phyloP scores from a whole-genome alignment of 2,888 invertebrate genomes.

The Nipponacmea schrenckii region DNA sequence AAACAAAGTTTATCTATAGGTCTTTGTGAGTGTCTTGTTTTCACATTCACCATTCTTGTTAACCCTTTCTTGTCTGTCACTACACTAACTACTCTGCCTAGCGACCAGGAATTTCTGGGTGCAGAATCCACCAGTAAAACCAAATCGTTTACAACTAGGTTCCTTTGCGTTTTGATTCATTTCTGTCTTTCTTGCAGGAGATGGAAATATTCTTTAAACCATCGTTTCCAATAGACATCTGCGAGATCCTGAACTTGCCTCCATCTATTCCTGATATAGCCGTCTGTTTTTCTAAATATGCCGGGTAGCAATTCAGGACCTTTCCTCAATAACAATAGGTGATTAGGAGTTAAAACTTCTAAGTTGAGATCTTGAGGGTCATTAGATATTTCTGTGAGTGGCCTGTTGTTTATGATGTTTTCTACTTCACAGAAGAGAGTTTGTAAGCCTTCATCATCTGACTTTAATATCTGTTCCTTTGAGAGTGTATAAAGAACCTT shows the following conservation, averaged over 20 bases:
- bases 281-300: constrained; percentile 25
- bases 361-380: constrained; percentile 12
- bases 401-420: constrained; percentile 27
- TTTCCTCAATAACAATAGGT: background rate
- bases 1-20: constrained; percentile 23
- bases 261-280: constrained; percentile 28
- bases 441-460: constrained; percentile 23
- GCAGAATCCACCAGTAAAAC: constrained; percentile 9
- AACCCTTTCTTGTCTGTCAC: constrained; percentile 14
- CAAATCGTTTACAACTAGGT: background rate
- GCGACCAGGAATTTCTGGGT: constrained; percentile 10
- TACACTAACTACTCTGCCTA: constrained; percentile 11
- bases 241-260: constrained; percentile 33
- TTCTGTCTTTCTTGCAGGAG: constrained; percentile 22
- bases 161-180: constrained; percentile 10
- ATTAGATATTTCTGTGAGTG: constrained; percentile 23
- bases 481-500: constrained; percentile 15
- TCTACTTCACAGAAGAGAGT: no score
- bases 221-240: constrained; percentile 27
- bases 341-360: background rate
- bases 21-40: constrained; percentile 9
- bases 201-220: constrained; percentile 24
- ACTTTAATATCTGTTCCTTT: background rate
- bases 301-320: constrained; percentile 23
- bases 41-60: constrained; percentile 16